These are phyloP conservation scores for Istiophorus platypterus DNA, from an alignment of 2,113 vertebrate species.

Conservation along the genomic window DNA sequence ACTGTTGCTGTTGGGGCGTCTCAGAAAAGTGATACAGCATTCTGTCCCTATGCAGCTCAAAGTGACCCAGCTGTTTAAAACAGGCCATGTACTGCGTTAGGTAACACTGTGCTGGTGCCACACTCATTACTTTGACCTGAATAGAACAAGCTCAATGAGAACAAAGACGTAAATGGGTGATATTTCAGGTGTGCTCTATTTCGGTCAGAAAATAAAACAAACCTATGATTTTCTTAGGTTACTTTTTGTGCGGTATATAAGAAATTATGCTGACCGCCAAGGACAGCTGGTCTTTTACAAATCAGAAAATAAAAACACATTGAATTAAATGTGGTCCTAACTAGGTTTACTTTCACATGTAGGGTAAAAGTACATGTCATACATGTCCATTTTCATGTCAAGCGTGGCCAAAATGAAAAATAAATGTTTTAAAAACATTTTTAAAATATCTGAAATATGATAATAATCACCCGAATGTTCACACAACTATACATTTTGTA, in stretches of 20 bases:
- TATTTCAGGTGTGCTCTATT: constrained; percentile 14
- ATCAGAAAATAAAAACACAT: background rate
- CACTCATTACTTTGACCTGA: constrained; percentile 70
- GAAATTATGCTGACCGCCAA: background rate
- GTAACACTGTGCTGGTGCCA: constrained; percentile 67
- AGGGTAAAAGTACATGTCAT: too few species aligned
- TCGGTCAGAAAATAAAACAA: constrained; percentile 19
- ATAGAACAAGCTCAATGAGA: constrained; percentile 56
- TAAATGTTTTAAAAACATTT: too few species aligned
- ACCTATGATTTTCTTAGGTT: background rate
- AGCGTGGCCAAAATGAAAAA: too few species aligned
- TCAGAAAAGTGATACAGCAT: constrained; percentile 65
- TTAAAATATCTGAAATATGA: too few species aligned
- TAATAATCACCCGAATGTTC: background rate
- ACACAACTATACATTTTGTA: background rate
- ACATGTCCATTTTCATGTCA: too few species aligned
- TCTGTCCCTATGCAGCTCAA: constrained; percentile 65
- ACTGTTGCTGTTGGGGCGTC: constrained; percentile 45
- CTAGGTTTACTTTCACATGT: too few species aligned
- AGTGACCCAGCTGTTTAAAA: constrained; percentile 81
- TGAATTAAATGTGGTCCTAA: too few species aligned
- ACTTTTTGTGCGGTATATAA: background rate
- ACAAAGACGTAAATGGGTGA: constrained; percentile 19
- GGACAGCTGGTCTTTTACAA: background rate
- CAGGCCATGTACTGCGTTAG: constrained; percentile 65